Base-by-base conservation (phyloP, 92 coral and sea anemone genomes). In the Virgularia gustaviana region DNA sequence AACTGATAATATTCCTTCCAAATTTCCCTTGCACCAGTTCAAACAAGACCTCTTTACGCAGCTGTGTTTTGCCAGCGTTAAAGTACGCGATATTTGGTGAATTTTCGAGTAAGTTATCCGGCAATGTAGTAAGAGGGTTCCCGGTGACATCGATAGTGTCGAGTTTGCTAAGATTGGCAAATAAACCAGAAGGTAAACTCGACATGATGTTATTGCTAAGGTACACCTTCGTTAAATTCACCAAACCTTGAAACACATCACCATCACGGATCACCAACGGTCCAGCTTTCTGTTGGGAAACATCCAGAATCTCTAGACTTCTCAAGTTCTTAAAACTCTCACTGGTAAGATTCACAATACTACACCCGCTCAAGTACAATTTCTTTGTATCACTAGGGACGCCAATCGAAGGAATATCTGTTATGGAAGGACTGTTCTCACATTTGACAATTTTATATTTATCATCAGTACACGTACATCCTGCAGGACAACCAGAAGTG, bases 151-250 rank as follows among this genome's bases (percentile, higher is more conserved):
- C 5, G 33, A 68, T 47, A 2, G 9, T 4, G 25, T 1, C 20
- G 19, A 68, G 36, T 5, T 23, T 30, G 20, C 44, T 19, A 32
- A 68, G 75, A 47, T 68, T 68, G 3, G 75, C 75, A 31, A 68
- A 68, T 33, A 68, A 49, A 18, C 75, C 75, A 18, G 75, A 53
- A 34, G 71, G 75, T 15, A 68, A 61, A 4, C 60, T 31, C 7
- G 75, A 5, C 12, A 68, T 68, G 0, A 9, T 35, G 23, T 68
- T 68, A 15, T 31, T 33, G 20, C 22, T 28, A 2, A 68, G 35
- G 35, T 30, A 4, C 15, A 68, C 44, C 23, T 2, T 5, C 4
- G 22, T 16, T 27, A 68, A 33, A 32, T 33, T 49, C 8, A n/a
- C 11, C 16, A 68, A 49, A 18, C 75, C 75, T 68, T 68, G 75